Evolutionary conservation across 2,888 invertebrate genomes (phyloP).

Genomic region (Branchellion lobata): DNA sequence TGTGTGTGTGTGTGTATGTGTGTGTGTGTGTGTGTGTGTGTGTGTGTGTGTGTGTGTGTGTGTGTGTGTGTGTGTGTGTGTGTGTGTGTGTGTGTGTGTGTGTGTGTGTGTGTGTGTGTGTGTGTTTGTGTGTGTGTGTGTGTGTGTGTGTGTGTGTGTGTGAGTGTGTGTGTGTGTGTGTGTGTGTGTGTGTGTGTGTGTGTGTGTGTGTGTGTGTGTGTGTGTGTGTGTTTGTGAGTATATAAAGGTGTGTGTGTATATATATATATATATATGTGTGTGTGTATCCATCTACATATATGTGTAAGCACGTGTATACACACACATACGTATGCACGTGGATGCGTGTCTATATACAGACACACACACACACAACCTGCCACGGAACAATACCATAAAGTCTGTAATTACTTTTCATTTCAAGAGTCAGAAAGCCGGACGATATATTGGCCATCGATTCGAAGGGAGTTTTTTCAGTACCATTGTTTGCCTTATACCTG

Average conservation of each 20-base stretch:
- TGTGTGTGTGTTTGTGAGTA: conserved; percentile 12
- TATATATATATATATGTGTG: conserved; percentile 26
- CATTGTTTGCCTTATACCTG: background rate
- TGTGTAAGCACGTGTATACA: too few relatives aligned
- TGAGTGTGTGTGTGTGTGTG: conserved; percentile 12
- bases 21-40: conserved; percentile 25
- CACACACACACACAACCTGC: too few relatives aligned
- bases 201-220: conserved; percentile 23
- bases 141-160: conserved; percentile 25
- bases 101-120: conserved; percentile 20
- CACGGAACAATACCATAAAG: too few relatives aligned
- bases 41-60: conserved; percentile 22
- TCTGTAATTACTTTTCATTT: too few relatives aligned
- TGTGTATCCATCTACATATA: too few relatives aligned
- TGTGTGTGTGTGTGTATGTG: conserved; percentile 21
- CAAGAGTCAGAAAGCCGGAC: too few relatives aligned
- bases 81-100: conserved; percentile 16
- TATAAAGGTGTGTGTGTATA: conserved; percentile 14
- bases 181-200: conserved; percentile 20
- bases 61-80: conserved; percentile 28
- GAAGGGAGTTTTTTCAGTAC: background rate
- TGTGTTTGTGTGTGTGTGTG: conserved; percentile 16
- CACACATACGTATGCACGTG: too few relatives aligned
- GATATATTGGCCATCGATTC: too few relatives aligned
- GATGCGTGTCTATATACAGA: too few relatives aligned